phyloP scores from a whole-genome alignment of 30 jellyfish, hydroid and myxozoan genomes.

The Aurelia coerulea region DNA sequence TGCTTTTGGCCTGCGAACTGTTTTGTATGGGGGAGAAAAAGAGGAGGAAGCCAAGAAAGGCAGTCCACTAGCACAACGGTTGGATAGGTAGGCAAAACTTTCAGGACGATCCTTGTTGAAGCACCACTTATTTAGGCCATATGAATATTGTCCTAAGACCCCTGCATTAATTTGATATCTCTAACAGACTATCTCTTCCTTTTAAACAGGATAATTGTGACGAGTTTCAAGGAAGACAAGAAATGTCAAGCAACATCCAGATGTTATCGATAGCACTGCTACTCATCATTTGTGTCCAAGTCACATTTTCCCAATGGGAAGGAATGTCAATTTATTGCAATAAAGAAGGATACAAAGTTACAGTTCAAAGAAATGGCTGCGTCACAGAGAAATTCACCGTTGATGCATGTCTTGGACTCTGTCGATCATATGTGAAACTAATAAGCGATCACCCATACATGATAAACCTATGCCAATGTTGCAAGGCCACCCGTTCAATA shows the following conservation, averaged over 20 bases:
- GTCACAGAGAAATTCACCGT: conserved; percentile 2
- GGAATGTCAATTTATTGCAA: conserved; percentile 51
- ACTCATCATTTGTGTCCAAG: neutral
- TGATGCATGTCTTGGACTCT: conserved; percentile 58
- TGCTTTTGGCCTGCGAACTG: no score
- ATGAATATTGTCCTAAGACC: no score
- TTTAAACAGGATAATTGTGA: no score
- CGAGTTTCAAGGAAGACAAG: no score
- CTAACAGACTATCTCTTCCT: no score
- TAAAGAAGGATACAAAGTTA: conserved; percentile 6
- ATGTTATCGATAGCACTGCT: neutral
- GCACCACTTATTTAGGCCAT: no score
- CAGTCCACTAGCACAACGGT: no score
- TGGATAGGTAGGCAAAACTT: no score
- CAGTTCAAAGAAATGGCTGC: conserved; percentile 20
- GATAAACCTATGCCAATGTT: conserved; percentile 53
- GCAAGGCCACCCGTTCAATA: conserved; percentile 34
- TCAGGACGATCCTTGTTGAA: no score
- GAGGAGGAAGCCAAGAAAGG: no score
- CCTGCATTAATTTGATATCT: no score
- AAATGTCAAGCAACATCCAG: neutral
- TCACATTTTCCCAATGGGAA: conserved; percentile 11
- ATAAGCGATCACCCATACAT: conserved; percentile 17
- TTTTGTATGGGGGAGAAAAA: no score
- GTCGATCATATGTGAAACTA: conserved; percentile 34